A percentile compares a stretch with the other conserved stretches of the same genome.
These are phyloP conservation scores for Entelurus aequoreus DNA, from an alignment of 2,113 vertebrate species.

Conservation along the genomic window DNA sequence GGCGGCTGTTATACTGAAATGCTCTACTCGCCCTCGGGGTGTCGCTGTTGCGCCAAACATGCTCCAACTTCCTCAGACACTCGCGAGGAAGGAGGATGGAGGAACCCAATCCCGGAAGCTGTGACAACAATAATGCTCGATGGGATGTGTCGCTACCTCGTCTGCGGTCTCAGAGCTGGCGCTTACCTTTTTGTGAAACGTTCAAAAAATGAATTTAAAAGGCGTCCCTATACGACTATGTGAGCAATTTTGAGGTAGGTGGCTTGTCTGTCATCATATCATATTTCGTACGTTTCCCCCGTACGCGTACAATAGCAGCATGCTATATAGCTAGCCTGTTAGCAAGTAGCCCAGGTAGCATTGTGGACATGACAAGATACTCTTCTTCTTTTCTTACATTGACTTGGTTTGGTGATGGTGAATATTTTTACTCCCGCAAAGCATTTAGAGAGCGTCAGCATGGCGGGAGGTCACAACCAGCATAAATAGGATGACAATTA, in stretches of 20 bases:
- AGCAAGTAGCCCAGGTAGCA: neutral
- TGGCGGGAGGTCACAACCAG: neutral
- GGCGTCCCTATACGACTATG: neutral
- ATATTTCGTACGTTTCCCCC: neutral
- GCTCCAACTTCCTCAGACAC: neutral
- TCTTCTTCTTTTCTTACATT: neutral
- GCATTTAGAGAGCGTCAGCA: too few relatives aligned
- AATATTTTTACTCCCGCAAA: constrained; percentile 23
- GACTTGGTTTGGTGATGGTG: constrained; percentile 1
- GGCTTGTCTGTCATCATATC: neutral
- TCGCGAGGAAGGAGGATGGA: constrained; percentile 12
- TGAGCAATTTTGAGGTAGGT: constrained; percentile 38
- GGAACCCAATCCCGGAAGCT: constrained; percentile 50
- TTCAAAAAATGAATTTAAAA: constrained; percentile 21
- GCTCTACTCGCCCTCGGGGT: neutral
- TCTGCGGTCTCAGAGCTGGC: constrained; percentile 6
- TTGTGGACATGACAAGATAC: neutral
- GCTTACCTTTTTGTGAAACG: constrained; percentile 1
- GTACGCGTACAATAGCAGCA: constrained; percentile 26
- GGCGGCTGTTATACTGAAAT: constrained; percentile 16
- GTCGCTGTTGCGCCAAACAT: neutral
- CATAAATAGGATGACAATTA: neutral
- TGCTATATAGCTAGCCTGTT: constrained; percentile 21
- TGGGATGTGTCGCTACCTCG: constrained; percentile 34
- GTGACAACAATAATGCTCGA: constrained; percentile 7